Evolutionary conservation across 2,888 invertebrate genomes (phyloP).

Genomic region (Euzophera pinguis): DNA sequence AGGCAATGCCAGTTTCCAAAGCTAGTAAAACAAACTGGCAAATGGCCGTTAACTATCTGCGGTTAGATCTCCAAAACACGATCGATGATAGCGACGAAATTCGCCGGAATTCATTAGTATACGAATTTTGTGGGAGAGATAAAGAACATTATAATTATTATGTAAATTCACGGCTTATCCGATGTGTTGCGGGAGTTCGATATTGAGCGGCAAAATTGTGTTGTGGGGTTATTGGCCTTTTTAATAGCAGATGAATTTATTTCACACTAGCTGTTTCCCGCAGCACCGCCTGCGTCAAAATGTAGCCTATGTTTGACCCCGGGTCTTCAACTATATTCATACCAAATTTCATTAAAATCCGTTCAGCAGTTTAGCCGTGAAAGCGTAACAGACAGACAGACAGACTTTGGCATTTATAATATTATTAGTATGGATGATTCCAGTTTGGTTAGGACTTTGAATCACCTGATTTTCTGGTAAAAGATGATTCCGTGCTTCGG

Average conservation of each 20-base stretch:
- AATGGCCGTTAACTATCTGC: constrained; percentile 16
- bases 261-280: too few species aligned
- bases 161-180: constrained; percentile 34
- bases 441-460: too few species aligned
- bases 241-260: neutral
- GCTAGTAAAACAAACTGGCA: neutral
- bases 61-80: constrained; percentile 47
- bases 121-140: constrained; percentile 27
- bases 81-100: constrained; percentile 1
- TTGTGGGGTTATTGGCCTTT: constrained; percentile 13
- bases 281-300: too few species aligned
- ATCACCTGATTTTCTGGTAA: too few species aligned
- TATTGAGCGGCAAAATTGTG: constrained; percentile 4
- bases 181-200: constrained; percentile 13
- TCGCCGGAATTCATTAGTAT: constrained; percentile 41
- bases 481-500: too few species aligned
- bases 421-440: too few species aligned
- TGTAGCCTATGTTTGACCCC: too few species aligned
- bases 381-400: too few species aligned
- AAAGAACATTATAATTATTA: constrained; percentile 40
- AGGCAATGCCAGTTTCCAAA: neutral
- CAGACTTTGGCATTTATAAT: too few species aligned
- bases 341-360: too few species aligned
- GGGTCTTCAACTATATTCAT: too few species aligned
- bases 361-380: too few species aligned